phyloP scores from a whole-genome alignment of 2,797 vertebrate genomes.

The Arvicola amphibius region DNA sequence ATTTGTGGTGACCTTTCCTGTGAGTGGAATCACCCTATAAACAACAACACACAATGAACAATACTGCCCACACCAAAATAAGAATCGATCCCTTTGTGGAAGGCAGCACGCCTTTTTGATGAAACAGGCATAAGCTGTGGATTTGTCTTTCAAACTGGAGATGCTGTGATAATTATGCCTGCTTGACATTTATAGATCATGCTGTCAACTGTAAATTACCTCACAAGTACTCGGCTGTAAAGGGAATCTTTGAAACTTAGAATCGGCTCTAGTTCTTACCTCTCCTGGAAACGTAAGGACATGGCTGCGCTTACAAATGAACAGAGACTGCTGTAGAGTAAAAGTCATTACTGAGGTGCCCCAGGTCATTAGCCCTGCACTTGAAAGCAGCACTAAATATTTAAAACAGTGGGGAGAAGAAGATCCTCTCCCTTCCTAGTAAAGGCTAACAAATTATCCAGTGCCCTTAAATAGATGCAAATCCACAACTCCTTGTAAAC shows the following conservation, averaged over 20 bases:
- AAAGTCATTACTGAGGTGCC: background rate
- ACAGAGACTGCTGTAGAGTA: background rate
- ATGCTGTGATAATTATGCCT: slow-evolving; percentile 52
- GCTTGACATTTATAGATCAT: slow-evolving; percentile 68
- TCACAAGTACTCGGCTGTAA: slow-evolving; percentile 51
- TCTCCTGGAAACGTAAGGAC: slow-evolving; percentile 24
- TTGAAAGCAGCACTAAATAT: slow-evolving; percentile 21
- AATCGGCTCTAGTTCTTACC: background rate
- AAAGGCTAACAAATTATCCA: background rate
- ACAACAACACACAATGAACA: background rate
- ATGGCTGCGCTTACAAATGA: background rate
- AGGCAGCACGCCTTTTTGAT: slow-evolving; percentile 32
- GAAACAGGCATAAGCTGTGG: slow-evolving; percentile 36
- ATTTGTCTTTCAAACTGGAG: slow-evolving; percentile 56
- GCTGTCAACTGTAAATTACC: slow-evolving; percentile 68
- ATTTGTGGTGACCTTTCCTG: background rate
- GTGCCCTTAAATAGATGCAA: background rate
- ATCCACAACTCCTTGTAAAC: slow-evolving; percentile 16
- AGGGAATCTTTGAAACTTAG: slow-evolving; percentile 48
- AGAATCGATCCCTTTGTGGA: slow-evolving; percentile 21
- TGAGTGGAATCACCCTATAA: slow-evolving; percentile 4
- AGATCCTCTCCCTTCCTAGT: background rate
- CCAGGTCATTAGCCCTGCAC: background rate
- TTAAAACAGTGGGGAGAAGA: background rate
- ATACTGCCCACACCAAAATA: background rate